phyloP scores from a whole-genome alignment of 1,140 invertebrate genomes.

The Phymastichus coffea region DNA sequence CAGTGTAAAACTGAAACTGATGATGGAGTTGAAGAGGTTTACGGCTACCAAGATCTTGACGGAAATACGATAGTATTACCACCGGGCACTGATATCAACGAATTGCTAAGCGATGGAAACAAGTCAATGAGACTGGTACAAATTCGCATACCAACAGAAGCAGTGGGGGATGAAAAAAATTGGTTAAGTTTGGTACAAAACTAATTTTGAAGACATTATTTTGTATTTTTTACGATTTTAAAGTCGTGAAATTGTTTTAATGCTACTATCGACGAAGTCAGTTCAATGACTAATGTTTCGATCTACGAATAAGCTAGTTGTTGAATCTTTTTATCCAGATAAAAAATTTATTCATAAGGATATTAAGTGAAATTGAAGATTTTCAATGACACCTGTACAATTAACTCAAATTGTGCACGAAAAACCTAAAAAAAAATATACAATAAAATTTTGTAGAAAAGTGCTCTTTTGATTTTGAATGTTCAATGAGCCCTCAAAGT shows the following conservation, averaged over 20 bases:
- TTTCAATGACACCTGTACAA: too few relatives aligned
- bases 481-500: too few relatives aligned
- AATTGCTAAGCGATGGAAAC: constrained; percentile 40
- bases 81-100: constrained; percentile 42
- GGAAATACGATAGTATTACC: constrained; percentile 49
- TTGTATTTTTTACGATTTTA: background rate
- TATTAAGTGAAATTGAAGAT: too few relatives aligned
- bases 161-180: constrained; percentile 41
- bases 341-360: too few relatives aligned
- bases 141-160: constrained; percentile 47
- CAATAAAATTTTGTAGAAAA: constrained; percentile 21
- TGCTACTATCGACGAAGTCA: too few relatives aligned
- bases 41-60: constrained; percentile 48
- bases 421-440: constrained; percentile 17
- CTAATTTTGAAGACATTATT: constrained; percentile 28
- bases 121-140: constrained; percentile 48
- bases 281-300: too few relatives aligned
- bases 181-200: constrained; percentile 53
- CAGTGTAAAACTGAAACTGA: constrained; percentile 35
- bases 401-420: constrained; percentile 19
- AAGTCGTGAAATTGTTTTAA: too few relatives aligned
- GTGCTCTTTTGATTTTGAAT: constrained; percentile 1
- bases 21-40: constrained; percentile 46
- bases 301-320: too few relatives aligned
- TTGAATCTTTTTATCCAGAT: too few relatives aligned